Conservation (phyloP, 1,140 invertebrate species). For the roundworm (Caenorhabditis elegans) region DNA sequence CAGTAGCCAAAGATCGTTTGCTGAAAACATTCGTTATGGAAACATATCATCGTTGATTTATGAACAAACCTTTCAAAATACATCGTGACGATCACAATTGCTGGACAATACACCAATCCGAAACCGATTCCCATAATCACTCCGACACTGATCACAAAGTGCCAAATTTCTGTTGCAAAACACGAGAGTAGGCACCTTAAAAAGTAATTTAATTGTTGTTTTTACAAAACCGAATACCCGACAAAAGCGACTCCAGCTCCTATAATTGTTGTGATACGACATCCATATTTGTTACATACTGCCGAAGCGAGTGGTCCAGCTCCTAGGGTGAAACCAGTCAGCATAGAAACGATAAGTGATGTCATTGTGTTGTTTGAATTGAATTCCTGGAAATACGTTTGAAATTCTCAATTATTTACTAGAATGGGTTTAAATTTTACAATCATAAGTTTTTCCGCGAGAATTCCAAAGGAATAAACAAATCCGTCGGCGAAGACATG, state of each 20-base stretch:
- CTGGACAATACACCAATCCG: slow-evolving; percentile 85
- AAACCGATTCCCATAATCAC: slow-evolving; percentile 78
- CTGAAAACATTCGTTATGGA: slow-evolving; percentile 32
- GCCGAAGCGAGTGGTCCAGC: slow-evolving; percentile 80
- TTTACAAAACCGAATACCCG: slow-evolving; percentile 67
- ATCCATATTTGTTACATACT: slow-evolving; percentile 89
- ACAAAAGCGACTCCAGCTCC: slow-evolving; percentile 78
- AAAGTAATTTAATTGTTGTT: not conserved
- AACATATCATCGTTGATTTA: too few species aligned
- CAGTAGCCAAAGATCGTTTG: slow-evolving; percentile 83
- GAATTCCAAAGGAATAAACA: slow-evolving; percentile 69
- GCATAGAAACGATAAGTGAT: slow-evolving; percentile 84
- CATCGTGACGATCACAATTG: slow-evolving; percentile 85
- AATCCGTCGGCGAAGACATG: slow-evolving; percentile 94
- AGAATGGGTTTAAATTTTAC: slow-evolving; percentile 68
- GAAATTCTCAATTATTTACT: not conserved
- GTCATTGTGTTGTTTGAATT: slow-evolving; percentile 77
- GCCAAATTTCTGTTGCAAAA: slow-evolving; percentile 70
- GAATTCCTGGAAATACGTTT: slow-evolving; percentile 74
- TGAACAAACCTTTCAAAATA: slow-evolving; percentile 80
- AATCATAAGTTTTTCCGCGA: slow-evolving; percentile 70
- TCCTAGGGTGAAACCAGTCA: slow-evolving; percentile 78
- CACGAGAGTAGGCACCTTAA: slow-evolving; percentile 68
- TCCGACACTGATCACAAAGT: slow-evolving; percentile 83
- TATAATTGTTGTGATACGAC: slow-evolving; percentile 82